Percentiles rank a stretch among this genome's conserved stretches.
phyloP scores from a whole-genome alignment of 2,888 invertebrate genomes.

The Flexamia atlantica region DNA sequence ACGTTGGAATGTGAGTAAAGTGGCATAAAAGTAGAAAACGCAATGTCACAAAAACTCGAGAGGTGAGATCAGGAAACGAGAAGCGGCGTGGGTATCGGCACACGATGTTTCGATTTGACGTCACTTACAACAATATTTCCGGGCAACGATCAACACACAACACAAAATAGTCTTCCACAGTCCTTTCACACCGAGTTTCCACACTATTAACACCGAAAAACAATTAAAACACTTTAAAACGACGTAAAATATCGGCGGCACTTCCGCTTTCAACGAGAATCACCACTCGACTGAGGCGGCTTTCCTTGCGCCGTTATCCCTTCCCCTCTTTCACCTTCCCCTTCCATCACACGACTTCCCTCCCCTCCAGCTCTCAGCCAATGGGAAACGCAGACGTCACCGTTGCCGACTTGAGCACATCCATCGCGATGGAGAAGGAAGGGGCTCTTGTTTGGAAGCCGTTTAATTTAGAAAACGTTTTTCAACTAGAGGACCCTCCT shows the following conservation, averaged over 20 bases:
- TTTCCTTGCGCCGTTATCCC: slow-evolving; percentile 42
- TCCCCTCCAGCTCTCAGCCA: slow-evolving; percentile 32
- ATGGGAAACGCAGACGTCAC: slow-evolving; percentile 44
- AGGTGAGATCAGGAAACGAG: not conserved
- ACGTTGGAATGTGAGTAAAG: too few relatives aligned
- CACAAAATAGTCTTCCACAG: not conserved
- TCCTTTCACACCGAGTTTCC: not conserved
- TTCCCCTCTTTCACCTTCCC: slow-evolving; percentile 12
- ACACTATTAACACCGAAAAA: slow-evolving; percentile 5
- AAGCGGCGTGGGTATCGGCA: not conserved
- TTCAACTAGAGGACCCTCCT: slow-evolving; percentile 19
- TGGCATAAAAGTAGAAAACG: too few relatives aligned
- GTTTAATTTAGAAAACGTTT: slow-evolving; percentile 50
- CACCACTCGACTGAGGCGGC: slow-evolving; percentile 48
- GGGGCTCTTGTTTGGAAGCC: slow-evolving; percentile 43
- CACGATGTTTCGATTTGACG: not conserved
- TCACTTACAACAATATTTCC: not conserved
- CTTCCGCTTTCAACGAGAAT: not conserved
- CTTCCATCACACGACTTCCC: slow-evolving; percentile 22
- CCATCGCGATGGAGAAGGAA: slow-evolving; percentile 57
- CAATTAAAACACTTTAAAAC: slow-evolving; percentile 3
- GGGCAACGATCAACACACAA: not conserved
- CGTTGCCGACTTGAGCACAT: slow-evolving; percentile 33
- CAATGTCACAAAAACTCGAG: too few relatives aligned
- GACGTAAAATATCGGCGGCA: not conserved